phyloP scores from a whole-genome alignment of 2,797 vertebrate species.

The Cossypha polioptera region DNA sequence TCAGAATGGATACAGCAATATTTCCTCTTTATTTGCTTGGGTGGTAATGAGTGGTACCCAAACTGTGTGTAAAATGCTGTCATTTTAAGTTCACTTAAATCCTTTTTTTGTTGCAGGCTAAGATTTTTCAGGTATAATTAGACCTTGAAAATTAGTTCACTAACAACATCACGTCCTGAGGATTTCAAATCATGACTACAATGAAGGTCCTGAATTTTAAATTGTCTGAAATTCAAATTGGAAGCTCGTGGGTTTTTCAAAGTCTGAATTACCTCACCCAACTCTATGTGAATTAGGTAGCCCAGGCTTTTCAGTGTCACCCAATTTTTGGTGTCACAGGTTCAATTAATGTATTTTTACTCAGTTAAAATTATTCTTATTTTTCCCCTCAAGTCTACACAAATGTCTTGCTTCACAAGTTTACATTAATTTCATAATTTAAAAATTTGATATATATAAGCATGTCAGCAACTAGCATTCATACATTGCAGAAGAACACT shows the following conservation, averaged over 20 bases:
- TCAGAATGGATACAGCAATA: neutral
- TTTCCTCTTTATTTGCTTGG: neutral
- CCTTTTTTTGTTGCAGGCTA: neutral
- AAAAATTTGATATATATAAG: neutral
- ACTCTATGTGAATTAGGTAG: neutral
- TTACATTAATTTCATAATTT: neutral
- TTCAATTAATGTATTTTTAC: neutral
- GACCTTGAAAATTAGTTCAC: neutral
- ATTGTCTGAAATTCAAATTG: neutral
- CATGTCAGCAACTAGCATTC: neutral
- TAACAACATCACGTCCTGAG: neutral
- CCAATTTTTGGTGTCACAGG: neutral
- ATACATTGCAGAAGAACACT: neutral
- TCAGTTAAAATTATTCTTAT: neutral
- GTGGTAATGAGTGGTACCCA: neutral
- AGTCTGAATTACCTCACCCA: neutral
- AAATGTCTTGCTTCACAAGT: neutral
- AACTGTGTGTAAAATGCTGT: neutral
- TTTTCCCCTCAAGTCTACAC: neutral
- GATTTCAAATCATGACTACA: neutral
- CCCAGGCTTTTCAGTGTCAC: neutral
- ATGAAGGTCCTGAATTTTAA: neutral
- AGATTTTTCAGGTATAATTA: conserved; percentile 12
- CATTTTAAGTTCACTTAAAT: neutral
- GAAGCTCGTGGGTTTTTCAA: neutral